These are phyloP conservation scores for Pseudopodoces humilis DNA, from an alignment of 2,113 vertebrate genomes.

Conservation along the genomic window DNA sequence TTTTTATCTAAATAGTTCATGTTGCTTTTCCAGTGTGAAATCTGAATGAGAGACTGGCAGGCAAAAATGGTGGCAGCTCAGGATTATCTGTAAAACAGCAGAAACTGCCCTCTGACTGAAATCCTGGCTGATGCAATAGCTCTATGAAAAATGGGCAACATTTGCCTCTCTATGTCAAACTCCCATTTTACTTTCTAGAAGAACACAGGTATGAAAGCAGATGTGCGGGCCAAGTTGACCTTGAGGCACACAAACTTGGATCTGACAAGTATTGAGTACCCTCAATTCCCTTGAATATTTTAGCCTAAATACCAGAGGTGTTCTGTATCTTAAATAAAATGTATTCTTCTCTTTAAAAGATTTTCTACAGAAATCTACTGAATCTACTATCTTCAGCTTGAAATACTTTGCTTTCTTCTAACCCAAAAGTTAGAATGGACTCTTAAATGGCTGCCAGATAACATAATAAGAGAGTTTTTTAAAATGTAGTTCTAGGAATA, in stretches of 20 bases:
- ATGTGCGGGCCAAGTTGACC: not conserved
- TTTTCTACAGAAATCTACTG: not conserved
- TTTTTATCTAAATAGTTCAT: not conserved
- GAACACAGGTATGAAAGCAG: not conserved
- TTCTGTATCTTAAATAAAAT: not conserved
- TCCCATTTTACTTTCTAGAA: not conserved
- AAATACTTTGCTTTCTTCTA: not conserved
- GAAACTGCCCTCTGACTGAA: not conserved
- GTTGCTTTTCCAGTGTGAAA: not conserved
- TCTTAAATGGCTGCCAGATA: not conserved
- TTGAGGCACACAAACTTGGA: not conserved
- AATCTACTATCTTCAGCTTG: not conserved
- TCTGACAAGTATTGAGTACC: not conserved
- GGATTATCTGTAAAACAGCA: not conserved
- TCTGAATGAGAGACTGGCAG: not conserved
- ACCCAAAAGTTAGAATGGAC: not conserved
- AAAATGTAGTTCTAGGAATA: not conserved
- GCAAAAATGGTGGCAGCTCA: not conserved
- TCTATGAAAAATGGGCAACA: not conserved
- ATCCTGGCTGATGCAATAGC: not conserved
- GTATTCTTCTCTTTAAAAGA: not conserved
- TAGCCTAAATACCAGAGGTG: not conserved
- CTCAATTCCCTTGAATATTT: not conserved
- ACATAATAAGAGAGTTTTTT: not conserved
- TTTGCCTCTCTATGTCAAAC: not conserved